phyloP scores from a whole-genome alignment of 2,797 vertebrate genomes.

The Hafferia zeledoni region DNA sequence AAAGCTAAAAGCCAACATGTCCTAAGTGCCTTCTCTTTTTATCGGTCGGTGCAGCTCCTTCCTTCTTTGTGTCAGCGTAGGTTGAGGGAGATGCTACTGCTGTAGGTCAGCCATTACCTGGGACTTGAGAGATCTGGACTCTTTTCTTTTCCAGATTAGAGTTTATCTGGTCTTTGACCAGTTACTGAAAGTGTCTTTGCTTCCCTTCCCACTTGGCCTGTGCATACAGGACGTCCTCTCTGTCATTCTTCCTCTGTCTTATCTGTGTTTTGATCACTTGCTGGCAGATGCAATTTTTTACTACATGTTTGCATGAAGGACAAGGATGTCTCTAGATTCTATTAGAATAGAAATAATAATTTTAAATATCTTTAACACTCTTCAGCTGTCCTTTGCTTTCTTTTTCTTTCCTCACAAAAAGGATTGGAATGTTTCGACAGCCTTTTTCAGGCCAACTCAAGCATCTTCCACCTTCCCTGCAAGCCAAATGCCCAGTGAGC shows the following conservation, averaged over 20 bases:
- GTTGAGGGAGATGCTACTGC: not conserved
- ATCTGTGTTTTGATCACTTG: not conserved
- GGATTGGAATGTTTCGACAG: not conserved
- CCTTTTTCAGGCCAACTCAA: not conserved
- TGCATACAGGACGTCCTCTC: not conserved
- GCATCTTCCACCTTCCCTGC: not conserved
- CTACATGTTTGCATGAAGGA: rapidly evolving
- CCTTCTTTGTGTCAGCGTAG: not conserved
- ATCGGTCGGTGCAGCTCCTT: not conserved
- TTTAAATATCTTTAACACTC: not conserved
- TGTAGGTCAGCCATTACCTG: not conserved
- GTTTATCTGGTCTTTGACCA: not conserved
- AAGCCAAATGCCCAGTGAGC: not conserved
- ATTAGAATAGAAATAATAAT: not conserved
- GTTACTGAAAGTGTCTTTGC: not conserved
- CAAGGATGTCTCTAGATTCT: not conserved
- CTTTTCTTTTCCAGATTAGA: not conserved
- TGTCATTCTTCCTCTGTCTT: conserved; percentile 6
- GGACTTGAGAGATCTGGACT: not conserved
- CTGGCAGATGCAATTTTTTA: conserved; percentile 1
- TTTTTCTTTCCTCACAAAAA: not conserved
- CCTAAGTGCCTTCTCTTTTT: not conserved
- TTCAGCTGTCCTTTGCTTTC: not conserved
- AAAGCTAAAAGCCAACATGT: not conserved
- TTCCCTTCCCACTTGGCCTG: not conserved